A percentile compares a stretch with the other conserved stretches of the same genome.
Conservation (phyloP, 2,113 vertebrate genomes). For the Siniperca chuatsi region DNA sequence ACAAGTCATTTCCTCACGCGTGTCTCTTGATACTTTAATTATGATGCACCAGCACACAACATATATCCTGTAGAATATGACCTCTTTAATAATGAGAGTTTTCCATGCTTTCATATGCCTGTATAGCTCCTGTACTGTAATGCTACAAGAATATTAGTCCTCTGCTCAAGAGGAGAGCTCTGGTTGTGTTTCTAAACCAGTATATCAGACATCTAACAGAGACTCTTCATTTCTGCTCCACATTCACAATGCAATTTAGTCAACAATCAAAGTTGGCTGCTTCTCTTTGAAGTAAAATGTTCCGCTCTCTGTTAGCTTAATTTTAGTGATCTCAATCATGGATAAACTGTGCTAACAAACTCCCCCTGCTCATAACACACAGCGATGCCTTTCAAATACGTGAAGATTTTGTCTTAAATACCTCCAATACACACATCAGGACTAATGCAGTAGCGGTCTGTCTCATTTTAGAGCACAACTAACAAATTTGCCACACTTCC, state of each 20-base stretch:
- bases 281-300: constrained; percentile 49
- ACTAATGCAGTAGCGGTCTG: background rate
- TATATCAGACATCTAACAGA: constrained; percentile 1
- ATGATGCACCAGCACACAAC: background rate
- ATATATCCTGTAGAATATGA: background rate
- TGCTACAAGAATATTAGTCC: background rate
- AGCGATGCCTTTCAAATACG: constrained; percentile 2
- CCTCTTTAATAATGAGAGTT: background rate
- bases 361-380: constrained; percentile 18
- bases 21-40: background rate
- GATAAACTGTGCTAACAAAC: constrained; percentile 56
- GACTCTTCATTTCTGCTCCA: constrained; percentile 11
- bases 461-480: background rate
- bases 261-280: constrained; percentile 1
- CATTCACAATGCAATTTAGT: constrained; percentile 12
- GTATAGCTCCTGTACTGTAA: background rate
- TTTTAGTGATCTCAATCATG: constrained; percentile 45
- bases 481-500: background rate
- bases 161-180: background rate
- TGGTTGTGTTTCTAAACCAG: background rate
- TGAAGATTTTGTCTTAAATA: background rate
- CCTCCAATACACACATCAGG: background rate
- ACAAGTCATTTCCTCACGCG: background rate
- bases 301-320: constrained; percentile 48
- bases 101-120: background rate